Evolutionary conservation across 2,888 invertebrate species (phyloP).

Genomic region (Nomada goodeniana): DNA sequence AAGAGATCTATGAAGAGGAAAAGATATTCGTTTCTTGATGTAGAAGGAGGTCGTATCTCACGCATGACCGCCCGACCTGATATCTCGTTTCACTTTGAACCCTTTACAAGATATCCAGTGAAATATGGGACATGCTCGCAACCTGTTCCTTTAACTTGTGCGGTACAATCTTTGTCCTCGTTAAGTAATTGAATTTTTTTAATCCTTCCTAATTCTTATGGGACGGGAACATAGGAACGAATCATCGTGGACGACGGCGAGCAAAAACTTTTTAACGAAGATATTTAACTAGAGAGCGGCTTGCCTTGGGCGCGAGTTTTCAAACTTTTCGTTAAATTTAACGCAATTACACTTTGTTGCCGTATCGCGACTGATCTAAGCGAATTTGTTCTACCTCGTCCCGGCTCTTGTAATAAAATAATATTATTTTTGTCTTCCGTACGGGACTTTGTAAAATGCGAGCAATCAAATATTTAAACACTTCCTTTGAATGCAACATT

Average conservation of each 20-base stretch:
- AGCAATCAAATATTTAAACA: too few species aligned
- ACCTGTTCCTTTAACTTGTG: conserved; percentile 29
- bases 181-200: conserved; percentile 48
- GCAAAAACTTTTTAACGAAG: conserved; percentile 45
- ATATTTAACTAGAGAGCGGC: conserved; percentile 27
- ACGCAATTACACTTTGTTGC: conserved; percentile 27
- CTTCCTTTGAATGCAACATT: too few species aligned
- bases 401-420: neutral
- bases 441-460: neutral
- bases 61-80: conserved; percentile 28
- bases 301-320: conserved; percentile 21
- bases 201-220: conserved; percentile 19
- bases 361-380: conserved; percentile 17
- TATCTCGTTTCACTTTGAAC: conserved; percentile 35
- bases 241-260: neutral
- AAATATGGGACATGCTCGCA: conserved; percentile 36
- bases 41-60: conserved; percentile 24
- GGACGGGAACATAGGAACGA: neutral
- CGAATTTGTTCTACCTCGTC: neutral
- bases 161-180: conserved; percentile 27
- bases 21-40: conserved; percentile 38
- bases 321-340: conserved; percentile 36
- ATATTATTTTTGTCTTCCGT: neutral
- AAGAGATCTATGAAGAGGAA: conserved; percentile 31
- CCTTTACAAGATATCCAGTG: conserved; percentile 15